Conservation (phyloP, 2,113 vertebrate species). For the Sebastes fasciatus region DNA sequence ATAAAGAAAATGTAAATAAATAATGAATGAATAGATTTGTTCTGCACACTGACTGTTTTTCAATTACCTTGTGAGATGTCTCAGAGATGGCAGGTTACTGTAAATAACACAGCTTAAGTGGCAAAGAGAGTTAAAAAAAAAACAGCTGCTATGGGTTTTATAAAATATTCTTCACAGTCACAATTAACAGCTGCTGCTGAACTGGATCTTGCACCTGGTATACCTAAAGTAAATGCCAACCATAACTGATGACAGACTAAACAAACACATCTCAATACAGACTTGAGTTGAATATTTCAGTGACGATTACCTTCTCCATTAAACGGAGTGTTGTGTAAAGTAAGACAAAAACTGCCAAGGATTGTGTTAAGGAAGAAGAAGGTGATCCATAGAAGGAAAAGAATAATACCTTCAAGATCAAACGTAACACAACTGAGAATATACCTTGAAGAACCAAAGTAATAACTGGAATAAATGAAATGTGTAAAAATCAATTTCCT, state of each 20-base stretch:
- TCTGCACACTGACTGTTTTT: background rate
- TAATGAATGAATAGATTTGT: background rate
- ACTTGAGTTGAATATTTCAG: background rate
- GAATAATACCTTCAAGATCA: background rate
- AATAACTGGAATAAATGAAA: constrained; percentile 39
- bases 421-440: background rate
- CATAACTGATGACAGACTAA: background rate
- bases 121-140: background rate
- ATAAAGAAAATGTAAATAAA: background rate
- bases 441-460: background rate
- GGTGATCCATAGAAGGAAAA: background rate
- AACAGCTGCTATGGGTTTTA: background rate
- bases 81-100: constrained; percentile 3
- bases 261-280: background rate
- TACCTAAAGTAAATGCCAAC: background rate
- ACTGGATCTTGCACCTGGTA: background rate
- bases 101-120: constrained; percentile 3
- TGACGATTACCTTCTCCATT: background rate
- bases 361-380: background rate
- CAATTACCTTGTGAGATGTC: background rate
- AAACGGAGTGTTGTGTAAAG: background rate
- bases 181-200: constrained; percentile 10
- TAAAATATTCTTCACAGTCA: background rate
- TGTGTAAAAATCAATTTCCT: constrained; percentile 22
- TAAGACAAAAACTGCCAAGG: background rate